Conservation (phyloP, 1,140 invertebrate genomes). For the Coelopa frigida region DNA sequence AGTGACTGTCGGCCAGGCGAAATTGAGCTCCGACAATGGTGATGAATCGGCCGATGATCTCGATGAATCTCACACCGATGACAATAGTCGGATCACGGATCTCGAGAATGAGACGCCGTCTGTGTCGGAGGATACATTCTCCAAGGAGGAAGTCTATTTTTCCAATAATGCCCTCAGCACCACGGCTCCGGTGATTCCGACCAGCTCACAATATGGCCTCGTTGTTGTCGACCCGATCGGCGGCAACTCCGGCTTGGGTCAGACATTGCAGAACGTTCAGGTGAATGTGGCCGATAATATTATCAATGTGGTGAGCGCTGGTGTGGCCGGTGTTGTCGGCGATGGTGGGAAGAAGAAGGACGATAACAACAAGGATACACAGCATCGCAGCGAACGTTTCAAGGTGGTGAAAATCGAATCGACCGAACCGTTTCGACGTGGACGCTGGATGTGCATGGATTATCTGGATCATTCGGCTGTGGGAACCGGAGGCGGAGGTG, state of each 20-base stretch:
- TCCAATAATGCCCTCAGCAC: slow-evolving; percentile 65
- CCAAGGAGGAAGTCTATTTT: slow-evolving; percentile 74
- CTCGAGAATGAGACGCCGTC: slow-evolving; percentile 76
- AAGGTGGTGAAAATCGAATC: slow-evolving; percentile 96
- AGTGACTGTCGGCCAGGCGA: slow-evolving; percentile 60
- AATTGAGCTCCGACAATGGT: slow-evolving; percentile 75
- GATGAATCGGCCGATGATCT: slow-evolving; percentile 89
- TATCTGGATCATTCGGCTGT: slow-evolving; percentile 73
- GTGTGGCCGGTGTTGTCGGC: slow-evolving; percentile 27
- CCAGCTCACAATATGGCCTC: slow-evolving; percentile 73
- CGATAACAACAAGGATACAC: slow-evolving; percentile 60
- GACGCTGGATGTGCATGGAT: slow-evolving; percentile 93
- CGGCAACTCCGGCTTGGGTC: slow-evolving; percentile 23
- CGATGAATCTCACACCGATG: slow-evolving; percentile 87
- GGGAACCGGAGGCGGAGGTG: slow-evolving; percentile 18
- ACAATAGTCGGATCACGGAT: slow-evolving; percentile 73
- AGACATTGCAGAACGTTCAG: slow-evolving; percentile 50
- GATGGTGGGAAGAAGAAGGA: slow-evolving; percentile 54
- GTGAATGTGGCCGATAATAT: slow-evolving; percentile 57
- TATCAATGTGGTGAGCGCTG: slow-evolving; percentile 57
- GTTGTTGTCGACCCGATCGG: slow-evolving; percentile 61
- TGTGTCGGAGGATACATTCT: slow-evolving; percentile 76
- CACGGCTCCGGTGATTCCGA: slow-evolving; percentile 73
- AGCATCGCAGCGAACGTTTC: slow-evolving; percentile 78
- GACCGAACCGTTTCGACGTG: slow-evolving; percentile 86